Conservation (phyloP, 30 jellyfish, hydroid and myxozoan genomes). For the Turritopsis dohrnii region DNA sequence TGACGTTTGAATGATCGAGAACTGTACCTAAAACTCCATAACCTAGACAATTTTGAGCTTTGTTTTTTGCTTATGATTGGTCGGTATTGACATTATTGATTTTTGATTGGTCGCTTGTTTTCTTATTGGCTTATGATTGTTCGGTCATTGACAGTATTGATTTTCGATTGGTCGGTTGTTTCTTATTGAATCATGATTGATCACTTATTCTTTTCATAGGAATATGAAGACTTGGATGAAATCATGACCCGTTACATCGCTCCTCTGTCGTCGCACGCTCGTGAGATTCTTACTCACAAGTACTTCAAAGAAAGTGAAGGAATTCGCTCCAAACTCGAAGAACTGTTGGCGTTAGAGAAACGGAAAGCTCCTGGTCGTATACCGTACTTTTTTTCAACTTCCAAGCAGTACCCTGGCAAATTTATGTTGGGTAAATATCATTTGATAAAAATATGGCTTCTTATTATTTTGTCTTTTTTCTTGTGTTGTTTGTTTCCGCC, state of each 20-base stretch:
- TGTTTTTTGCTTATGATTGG: too few species aligned
- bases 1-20: too few species aligned
- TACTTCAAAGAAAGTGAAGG: conserved; percentile 92
- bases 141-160: too few species aligned
- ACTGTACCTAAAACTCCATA: too few species aligned
- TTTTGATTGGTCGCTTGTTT: too few species aligned
- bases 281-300: conserved; percentile 82
- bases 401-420: conserved; percentile 88
- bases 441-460: not conserved
- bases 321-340: conserved; percentile 75
- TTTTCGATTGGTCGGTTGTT: too few species aligned
- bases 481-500: not conserved
- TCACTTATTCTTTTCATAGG: conserved; percentile 45
- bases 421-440: conserved; percentile 64
- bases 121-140: too few species aligned
- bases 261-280: conserved; percentile 86
- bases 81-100: too few species aligned
- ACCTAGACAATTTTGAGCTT: too few species aligned
- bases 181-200: too few species aligned
- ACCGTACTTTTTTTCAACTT: conserved; percentile 91
- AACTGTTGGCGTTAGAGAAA: conserved; percentile 65
- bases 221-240: conserved; percentile 97
- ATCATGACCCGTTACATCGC: conserved; percentile 92
- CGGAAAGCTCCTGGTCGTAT: conserved; percentile 95
- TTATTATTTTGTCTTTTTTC: too few species aligned